Evolutionary conservation across 1,140 invertebrate genomes (phyloP).

Genomic region (Gyrodactylus salaris): DNA sequence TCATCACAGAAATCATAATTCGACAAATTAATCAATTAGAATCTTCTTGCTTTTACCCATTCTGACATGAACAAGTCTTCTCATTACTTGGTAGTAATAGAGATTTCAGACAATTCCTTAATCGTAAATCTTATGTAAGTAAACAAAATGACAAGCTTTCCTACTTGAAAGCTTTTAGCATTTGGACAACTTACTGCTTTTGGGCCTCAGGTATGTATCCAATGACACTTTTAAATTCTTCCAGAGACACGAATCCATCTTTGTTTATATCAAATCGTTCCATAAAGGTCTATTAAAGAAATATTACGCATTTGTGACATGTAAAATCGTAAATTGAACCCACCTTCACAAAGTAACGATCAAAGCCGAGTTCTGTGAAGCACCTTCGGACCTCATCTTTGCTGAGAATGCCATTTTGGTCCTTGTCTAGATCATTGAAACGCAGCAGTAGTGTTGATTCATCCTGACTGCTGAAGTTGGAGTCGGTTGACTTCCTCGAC

Average conservation of each 20-base stretch:
- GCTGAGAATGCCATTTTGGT: neutral
- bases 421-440: neutral
- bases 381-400: neutral
- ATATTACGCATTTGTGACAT: neutral
- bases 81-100: too few species aligned
- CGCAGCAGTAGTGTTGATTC: neutral
- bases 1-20: too few species aligned
- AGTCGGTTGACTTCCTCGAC: neutral
- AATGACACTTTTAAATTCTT: neutral
- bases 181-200: neutral
- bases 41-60: too few species aligned
- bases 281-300: neutral
- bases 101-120: too few species aligned
- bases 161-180: too few species aligned
- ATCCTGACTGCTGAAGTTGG: neutral
- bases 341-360: neutral
- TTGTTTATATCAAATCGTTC: neutral
- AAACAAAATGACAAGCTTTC: too few species aligned
- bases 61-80: too few species aligned
- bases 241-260: neutral
- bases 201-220: neutral
- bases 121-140: too few species aligned
- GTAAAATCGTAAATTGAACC: neutral
- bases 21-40: too few species aligned
- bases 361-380: neutral